phyloP scores from a whole-genome alignment of 2,113 vertebrate species.

The Phoxinus phoxinus region DNA sequence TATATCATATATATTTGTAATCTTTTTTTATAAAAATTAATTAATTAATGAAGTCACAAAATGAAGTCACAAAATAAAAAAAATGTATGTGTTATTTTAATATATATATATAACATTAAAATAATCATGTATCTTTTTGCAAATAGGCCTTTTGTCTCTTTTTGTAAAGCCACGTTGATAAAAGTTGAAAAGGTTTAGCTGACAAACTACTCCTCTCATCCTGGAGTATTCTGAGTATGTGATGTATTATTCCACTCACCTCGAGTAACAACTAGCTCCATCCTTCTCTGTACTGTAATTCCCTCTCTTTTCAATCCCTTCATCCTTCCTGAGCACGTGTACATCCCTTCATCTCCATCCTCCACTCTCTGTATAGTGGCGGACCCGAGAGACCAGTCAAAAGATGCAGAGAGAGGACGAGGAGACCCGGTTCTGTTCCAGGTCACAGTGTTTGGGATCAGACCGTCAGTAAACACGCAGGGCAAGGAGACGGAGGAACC shows the following conservation, averaged over 20 bases:
- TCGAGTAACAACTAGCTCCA: conserved; percentile 71
- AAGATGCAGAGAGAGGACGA: background rate
- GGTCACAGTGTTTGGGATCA: background rate
- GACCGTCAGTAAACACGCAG: conserved; percentile 68
- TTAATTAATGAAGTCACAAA: too few species aligned
- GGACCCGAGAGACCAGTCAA: conserved; percentile 20
- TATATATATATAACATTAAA: too few species aligned
- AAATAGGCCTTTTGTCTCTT: too few species aligned
- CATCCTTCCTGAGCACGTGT: conserved; percentile 67
- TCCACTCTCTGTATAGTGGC: conserved; percentile 59
- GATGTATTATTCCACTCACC: conserved; percentile 58
- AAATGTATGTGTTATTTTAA: too few species aligned
- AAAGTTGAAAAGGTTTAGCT: too few species aligned
- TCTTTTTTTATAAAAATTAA: too few species aligned
- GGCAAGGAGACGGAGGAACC: conserved; percentile 70
- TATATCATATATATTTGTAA: too few species aligned
- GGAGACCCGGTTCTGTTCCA: conserved; percentile 64
- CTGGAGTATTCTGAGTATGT: background rate
- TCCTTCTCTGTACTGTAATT: conserved; percentile 51
- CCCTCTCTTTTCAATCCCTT: background rate
- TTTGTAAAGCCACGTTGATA: too few species aligned
- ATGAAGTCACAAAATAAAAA: too few species aligned
- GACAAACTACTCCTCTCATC: too few species aligned
- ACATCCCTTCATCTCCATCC: conserved; percentile 65
- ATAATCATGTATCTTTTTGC: too few species aligned